Percentiles rank a stretch among this genome's conserved stretches.
Evolutionary conservation across 2,113 vertebrate species (phyloP).

Genomic region (Collichthys lucidus): DNA sequence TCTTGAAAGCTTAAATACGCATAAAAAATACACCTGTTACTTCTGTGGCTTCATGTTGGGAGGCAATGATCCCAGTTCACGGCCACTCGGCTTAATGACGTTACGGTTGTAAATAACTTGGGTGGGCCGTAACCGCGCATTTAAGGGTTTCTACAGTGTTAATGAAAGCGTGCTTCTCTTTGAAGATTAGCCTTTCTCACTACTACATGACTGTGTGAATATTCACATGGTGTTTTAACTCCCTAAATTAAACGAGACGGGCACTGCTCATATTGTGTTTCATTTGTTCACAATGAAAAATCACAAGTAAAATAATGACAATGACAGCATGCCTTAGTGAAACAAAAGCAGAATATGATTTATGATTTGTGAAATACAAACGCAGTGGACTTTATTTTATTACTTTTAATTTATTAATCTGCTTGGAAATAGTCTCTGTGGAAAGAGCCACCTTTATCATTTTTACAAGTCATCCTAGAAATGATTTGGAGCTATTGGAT

Average conservation of each 20-base stretch:
- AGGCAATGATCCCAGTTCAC: slow-evolving; percentile 35
- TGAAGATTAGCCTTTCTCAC: neutral
- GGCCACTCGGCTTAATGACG: slow-evolving; percentile 39
- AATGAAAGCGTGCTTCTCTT: slow-evolving; percentile 18
- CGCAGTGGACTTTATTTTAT: too few species aligned
- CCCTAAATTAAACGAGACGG: neutral
- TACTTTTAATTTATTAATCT: neutral
- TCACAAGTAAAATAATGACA: neutral
- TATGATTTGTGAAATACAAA: neutral
- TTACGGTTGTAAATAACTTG: slow-evolving; percentile 22
- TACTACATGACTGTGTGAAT: neutral
- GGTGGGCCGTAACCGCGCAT: neutral
- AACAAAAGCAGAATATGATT: neutral
- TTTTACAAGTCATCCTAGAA: neutral
- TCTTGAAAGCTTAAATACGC: slow-evolving; percentile 27
- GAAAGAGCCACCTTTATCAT: neutral
- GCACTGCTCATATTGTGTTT: neutral
- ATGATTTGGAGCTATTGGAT: neutral
- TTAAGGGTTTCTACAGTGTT: slow-evolving; percentile 11
- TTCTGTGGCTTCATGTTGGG: neutral
- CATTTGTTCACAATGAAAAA: neutral
- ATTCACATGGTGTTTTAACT: neutral
- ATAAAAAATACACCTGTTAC: slow-evolving; percentile 6
- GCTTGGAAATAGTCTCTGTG: neutral
- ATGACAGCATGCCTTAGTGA: neutral